These are phyloP conservation scores for Menura novaehollandiae DNA, from an alignment of 2,113 vertebrate species.

Conservation along the genomic window DNA sequence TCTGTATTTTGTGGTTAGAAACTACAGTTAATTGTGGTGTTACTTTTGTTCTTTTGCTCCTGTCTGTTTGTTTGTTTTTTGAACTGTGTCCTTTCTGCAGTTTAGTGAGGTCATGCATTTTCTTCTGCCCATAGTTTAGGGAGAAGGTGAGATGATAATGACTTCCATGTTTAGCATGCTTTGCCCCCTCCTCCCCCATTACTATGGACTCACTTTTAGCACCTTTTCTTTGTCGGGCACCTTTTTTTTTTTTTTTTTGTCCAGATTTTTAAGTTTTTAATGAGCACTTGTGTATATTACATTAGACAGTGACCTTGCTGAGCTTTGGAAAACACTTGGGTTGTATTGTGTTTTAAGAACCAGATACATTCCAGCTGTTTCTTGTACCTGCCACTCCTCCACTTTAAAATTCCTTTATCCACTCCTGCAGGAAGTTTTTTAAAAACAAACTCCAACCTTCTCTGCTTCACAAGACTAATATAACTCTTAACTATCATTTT, in stretches of 20 bases:
- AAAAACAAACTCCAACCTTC: not conserved
- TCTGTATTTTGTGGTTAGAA: not conserved
- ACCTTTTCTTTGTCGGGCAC: not conserved
- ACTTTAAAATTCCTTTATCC: not conserved
- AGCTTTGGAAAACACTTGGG: not conserved
- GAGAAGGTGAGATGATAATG: not conserved
- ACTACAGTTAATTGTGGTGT: not conserved
- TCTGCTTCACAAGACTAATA: not conserved
- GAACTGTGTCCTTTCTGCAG: not conserved
- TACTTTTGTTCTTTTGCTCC: not conserved
- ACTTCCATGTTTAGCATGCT: not conserved
- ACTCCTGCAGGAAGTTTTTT: not conserved
- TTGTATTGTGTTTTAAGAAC: constrained; percentile 25
- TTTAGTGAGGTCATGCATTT: not conserved
- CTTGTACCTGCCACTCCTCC: not conserved
- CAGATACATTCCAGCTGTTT: constrained; percentile 32
- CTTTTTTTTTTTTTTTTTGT: not conserved
- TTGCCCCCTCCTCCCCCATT: accelerated
- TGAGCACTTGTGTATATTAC: not conserved
- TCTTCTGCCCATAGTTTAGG: not conserved
- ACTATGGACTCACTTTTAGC: not conserved
- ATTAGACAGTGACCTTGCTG: not conserved
- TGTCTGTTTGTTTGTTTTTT: not conserved
- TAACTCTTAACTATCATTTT: not conserved
- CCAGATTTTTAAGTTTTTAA: not conserved